These are phyloP conservation scores for Zophobas morio DNA, from an alignment of 1,140 invertebrate species.

Conservation along the genomic window DNA sequence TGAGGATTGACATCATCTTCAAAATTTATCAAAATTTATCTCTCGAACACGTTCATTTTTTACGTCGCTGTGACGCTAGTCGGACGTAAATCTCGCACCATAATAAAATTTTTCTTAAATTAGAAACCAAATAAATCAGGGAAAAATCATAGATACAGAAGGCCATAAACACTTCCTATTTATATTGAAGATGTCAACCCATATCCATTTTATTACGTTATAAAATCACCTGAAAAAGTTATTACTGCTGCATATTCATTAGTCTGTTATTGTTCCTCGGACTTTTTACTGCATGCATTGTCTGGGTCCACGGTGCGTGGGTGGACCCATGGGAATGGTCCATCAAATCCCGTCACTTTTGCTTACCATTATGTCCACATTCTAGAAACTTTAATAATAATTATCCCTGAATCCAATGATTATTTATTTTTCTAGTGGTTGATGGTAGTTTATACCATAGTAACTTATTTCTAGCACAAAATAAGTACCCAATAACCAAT, in stretches of 20 bases:
- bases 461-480: neutral
- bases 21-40: too few relatives aligned
- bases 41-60: too few relatives aligned
- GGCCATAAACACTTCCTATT: slow-evolving; percentile 19
- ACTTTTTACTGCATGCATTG: slow-evolving; percentile 18
- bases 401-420: too few relatives aligned
- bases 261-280: slow-evolving; percentile 25
- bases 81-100: too few relatives aligned
- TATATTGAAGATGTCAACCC: slow-evolving; percentile 8
- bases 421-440: too few relatives aligned
- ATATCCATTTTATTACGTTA: slow-evolving; percentile 15
- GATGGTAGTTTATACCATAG: too few relatives aligned
- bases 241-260: slow-evolving; percentile 28
- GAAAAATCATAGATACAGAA: too few relatives aligned
- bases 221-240: slow-evolving; percentile 23
- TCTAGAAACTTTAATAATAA: neutral
- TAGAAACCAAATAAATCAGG: too few relatives aligned
- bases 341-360: slow-evolving; percentile 12
- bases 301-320: slow-evolving; percentile 8
- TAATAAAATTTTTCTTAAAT: too few relatives aligned
- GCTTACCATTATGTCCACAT: slow-evolving; percentile 1
- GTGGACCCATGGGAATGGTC: slow-evolving; percentile 1
- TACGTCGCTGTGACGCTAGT: too few relatives aligned
- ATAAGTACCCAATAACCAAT: neutral
- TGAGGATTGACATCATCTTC: too few relatives aligned